Evolutionary conservation across 2,888 invertebrate species (phyloP).

Genomic region (Drosophila meridiana): DNA sequence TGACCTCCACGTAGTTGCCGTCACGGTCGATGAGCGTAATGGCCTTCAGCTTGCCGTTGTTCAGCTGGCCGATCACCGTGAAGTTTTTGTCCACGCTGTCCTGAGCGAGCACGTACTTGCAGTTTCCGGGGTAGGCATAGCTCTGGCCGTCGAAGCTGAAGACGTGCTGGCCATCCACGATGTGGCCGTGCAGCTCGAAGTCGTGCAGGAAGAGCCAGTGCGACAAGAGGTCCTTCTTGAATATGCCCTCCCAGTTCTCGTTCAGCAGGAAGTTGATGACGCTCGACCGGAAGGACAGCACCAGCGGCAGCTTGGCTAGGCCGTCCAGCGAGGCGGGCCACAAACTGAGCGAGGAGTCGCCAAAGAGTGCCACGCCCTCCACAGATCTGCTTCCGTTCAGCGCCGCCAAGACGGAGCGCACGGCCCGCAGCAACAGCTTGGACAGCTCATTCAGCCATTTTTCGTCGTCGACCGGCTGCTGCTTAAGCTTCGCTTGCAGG

Average conservation of each 20-base stretch:
- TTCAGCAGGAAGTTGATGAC: conserved; percentile 87
- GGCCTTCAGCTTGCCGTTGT: conserved; percentile 89
- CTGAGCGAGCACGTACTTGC: conserved; percentile 93
- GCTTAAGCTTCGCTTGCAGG: conserved; percentile 88
- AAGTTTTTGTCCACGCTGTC: conserved; percentile 95
- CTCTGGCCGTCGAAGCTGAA: conserved; percentile 95
- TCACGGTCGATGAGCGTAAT: conserved; percentile 90
- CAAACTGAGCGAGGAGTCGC: conserved; percentile 42
- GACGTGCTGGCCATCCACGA: conserved; percentile 93
- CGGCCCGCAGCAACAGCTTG: conserved; percentile 86
- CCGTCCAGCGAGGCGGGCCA: conserved; percentile 84
- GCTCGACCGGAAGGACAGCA: conserved; percentile 88
- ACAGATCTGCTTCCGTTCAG: conserved; percentile 49
- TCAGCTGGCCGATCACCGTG: conserved; percentile 90
- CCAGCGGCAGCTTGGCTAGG: conserved; percentile 86
- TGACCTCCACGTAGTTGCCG: conserved; percentile 87
- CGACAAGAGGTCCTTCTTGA: conserved; percentile 62
- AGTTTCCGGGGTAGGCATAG: conserved; percentile 91
- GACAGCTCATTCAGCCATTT: conserved; percentile 88
- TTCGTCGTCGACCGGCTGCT: conserved; percentile 87
- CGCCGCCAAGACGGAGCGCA: conserved; percentile 85
- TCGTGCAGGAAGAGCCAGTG: conserved; percentile 88
- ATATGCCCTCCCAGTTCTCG: conserved; percentile 87
- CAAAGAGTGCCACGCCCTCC: conserved; percentile 20
- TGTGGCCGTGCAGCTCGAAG: conserved; percentile 89